Evolutionary conservation across 1,140 invertebrate genomes (phyloP), one percentile per base, ranked within the genome.

Genomic region (Cotesia chilonis): DNA sequence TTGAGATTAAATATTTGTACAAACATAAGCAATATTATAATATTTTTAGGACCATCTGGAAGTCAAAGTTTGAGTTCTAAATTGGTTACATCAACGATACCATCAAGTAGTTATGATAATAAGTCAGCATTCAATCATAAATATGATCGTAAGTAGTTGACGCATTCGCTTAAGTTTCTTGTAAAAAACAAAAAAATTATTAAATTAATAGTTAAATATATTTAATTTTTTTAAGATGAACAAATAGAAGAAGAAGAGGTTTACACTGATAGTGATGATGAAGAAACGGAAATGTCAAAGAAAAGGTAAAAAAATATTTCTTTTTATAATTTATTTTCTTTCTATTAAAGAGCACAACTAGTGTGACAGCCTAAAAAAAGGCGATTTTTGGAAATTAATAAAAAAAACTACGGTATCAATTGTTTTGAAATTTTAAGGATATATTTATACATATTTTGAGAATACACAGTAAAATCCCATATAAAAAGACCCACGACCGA

Each of bases 221-320:
- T 55, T 12, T 55, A 55, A 55, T 55, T 55, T 55, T 55, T 55
- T 6, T n/a, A 4, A 14, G 20, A 59, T 59, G 9, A 35, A 20
- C 78, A 68, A 87, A 84, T 81, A 74, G 80, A 75, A 59, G 81
- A 87, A 70, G 84, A 86, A 70, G 80, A 84, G 70, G 78, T 81
- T 76, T 85, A 83, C 63, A 83, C 81, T 67, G 86, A 87, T 71
- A 87, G 85, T 57, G 87, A 88, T 64, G 83, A 86, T 65, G 84
- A 86, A 47, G 41, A 47, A 80, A 83, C 87, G 69, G 75, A 73
- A n/a, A 79, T 81, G 61, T 63, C 76, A 12, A 72, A 35, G n/a
- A 77, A 75, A 76, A 82, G 81, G 84, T 85, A 75, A 59, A 64
- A 65, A 71, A 69, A 61, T 54, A 12, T 52, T 41, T 73, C 28